Evolutionary conservation across 2,113 vertebrate species (phyloP), one percentile per base, ranked within the genome.

Genomic region (Aegotheles bennettii): DNA sequence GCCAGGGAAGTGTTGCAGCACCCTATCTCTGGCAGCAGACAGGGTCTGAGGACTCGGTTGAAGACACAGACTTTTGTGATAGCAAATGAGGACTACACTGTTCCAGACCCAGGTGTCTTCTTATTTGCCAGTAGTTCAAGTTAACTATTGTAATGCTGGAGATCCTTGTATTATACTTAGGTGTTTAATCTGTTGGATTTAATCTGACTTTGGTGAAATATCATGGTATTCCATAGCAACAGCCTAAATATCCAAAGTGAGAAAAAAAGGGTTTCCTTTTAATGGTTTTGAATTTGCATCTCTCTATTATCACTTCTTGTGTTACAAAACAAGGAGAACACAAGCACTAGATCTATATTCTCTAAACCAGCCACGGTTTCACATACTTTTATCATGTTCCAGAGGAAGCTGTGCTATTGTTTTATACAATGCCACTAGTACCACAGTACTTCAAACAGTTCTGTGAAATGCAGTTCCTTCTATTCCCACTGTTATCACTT

Each of bases 351-450:
- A 60, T 84, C 68, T 87, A 0, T 74, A 47, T 89, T 81, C 29
- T 70, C 48, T 74, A 54, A 76, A 64, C 38, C 35, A 89, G 85
- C 17, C 63, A 42, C 1, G 2, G 29, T 78, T 93, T 92, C 80
- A 78, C 26, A 26, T 24, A 76, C n/a, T 79, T 93, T 60, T 68
- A 73, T 86, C 75, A 31, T 1, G 1, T 83, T 93, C 67, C 74
- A 88, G 93, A 64, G 28, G 78, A 94, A 80, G 63, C 59, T 90
- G 78, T 87, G 78, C 70, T 76, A 21, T 89, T 94, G 77, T 95
- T 95, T 96, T 87, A 73, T 79, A 85, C 57, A 83, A 89, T 77
- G 26, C 40, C n/a, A 59, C 26, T 35, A 38, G 45, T 85, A 87
- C 40, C 70, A 93, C 18, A 35, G 57, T 65, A 67, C 42, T 93